phyloP scores from a whole-genome alignment of 2,888 invertebrate genomes.

The Sphinx pinastri region DNA sequence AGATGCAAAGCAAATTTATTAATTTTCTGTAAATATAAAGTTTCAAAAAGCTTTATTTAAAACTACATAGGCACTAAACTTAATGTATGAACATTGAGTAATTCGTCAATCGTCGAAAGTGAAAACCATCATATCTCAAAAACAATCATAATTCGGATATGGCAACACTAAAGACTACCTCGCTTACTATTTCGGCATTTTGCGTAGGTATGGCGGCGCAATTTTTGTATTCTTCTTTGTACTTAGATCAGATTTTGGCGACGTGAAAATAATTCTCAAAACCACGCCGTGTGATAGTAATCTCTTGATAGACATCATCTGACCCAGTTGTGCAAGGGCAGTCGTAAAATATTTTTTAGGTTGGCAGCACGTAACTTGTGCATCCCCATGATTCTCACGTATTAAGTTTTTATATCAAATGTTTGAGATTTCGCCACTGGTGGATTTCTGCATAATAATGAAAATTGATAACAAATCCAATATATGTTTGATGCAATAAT shows the following conservation, averaged over 20 bases:
- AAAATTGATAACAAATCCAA: not conserved
- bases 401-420: conserved; percentile 1
- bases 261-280: conserved; percentile 39
- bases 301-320: conserved; percentile 28
- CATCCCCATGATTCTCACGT: conserved; percentile 24
- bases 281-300: conserved; percentile 40
- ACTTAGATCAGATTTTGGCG: conserved; percentile 38
- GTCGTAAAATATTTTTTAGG: conserved; percentile 22
- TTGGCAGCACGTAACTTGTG: conserved; percentile 18
- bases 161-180: conserved; percentile 30
- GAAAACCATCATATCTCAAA: conserved; percentile 3
- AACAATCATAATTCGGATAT: conserved; percentile 25
- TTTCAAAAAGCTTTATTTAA: too few relatives aligned
- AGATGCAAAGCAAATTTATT: too few relatives aligned
- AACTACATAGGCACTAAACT: too few relatives aligned
- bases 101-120: not conserved
- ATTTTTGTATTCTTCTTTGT: conserved; percentile 42
- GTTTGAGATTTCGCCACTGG: conserved; percentile 7
- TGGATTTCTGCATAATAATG: not conserved
- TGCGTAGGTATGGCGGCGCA: conserved; percentile 26
- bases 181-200: conserved; percentile 26
- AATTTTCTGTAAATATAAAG: too few relatives aligned
- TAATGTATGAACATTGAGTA: not conserved
- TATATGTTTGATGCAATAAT: not conserved
- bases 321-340: conserved; percentile 26